These are phyloP conservation scores for Panthera uncia DNA, from an alignment of 2,113 vertebrate species.

Conservation along the genomic window DNA sequence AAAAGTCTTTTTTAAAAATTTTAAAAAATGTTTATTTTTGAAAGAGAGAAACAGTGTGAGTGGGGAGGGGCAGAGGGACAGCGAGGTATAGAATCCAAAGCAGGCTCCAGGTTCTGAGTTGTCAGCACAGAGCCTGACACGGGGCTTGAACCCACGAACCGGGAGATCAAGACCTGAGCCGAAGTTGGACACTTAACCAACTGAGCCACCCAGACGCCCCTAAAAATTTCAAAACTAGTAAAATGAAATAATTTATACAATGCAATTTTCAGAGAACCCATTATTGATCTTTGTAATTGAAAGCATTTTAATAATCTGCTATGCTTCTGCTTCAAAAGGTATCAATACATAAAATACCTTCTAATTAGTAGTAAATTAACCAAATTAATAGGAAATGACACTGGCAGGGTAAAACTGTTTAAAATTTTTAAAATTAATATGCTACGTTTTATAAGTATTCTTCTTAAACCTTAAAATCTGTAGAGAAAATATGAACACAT, in stretches of 20 bases:
- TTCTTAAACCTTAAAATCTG: slow-evolving; percentile 36
- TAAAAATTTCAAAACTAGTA: slow-evolving; percentile 7
- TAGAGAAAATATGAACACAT: background rate
- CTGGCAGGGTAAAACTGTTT: background rate
- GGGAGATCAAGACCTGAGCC: too few species aligned
- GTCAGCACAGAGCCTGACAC: too few species aligned
- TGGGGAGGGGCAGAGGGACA: too few species aligned
- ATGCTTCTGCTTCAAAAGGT: background rate
- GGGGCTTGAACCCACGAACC: too few species aligned
- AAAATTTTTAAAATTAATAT: background rate
- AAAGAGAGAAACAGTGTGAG: too few species aligned
- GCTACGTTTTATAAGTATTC: background rate
- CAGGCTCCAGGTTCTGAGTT: too few species aligned
- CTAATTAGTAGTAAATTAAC: background rate
- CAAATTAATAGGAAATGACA: background rate
- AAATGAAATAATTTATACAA: slow-evolving; percentile 34
- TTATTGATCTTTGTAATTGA: background rate
- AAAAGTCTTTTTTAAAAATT: background rate
- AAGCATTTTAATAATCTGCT: slow-evolving; percentile 22
- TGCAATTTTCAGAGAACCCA: slow-evolving; percentile 8
- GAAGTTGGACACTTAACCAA: too few species aligned
- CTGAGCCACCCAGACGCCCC: too few species aligned
- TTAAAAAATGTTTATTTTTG: too few species aligned
- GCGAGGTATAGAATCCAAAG: too few species aligned
- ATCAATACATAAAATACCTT: background rate